Evolutionary conservation across 2,888 invertebrate species (phyloP).

Genomic region (Drosophila mimetica): DNA sequence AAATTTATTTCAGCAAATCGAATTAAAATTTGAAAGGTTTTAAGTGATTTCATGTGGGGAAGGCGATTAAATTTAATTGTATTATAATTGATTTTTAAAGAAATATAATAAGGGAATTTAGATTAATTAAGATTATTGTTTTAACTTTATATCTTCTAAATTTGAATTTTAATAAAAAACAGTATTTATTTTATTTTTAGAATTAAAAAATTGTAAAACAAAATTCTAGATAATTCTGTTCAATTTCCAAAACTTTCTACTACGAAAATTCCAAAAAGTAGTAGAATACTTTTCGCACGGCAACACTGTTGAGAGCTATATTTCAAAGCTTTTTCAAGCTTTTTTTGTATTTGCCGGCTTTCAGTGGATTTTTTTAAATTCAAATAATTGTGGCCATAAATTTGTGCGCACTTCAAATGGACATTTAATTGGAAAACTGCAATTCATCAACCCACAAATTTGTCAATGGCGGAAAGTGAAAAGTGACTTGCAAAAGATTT

Average conservation of each 20-base stretch:
- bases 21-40: conserved; percentile 7
- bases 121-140: no score
- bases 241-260: no score
- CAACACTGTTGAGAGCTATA: conserved; percentile 29
- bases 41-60: background rate
- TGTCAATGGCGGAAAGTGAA: conserved; percentile 37
- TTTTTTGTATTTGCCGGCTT: background rate
- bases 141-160: no score
- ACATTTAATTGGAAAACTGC: conserved; percentile 25
- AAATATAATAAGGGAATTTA: no score
- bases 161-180: no score
- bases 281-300: conserved; percentile 18
- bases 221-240: background rate
- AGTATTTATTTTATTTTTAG: background rate
- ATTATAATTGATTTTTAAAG: background rate
- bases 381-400: conserved; percentile 14
- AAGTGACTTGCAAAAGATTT: conserved; percentile 29
- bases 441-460: conserved; percentile 48
- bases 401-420: conserved; percentile 11
- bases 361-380: conserved; percentile 3
- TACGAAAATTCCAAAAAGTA: background rate
- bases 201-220: background rate
- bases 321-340: conserved; percentile 25
- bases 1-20: conserved; percentile 9
- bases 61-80: background rate